These are phyloP conservation scores for Formicarius rufipectus DNA, from an alignment of 2,113 vertebrate species.

Conservation along the genomic window DNA sequence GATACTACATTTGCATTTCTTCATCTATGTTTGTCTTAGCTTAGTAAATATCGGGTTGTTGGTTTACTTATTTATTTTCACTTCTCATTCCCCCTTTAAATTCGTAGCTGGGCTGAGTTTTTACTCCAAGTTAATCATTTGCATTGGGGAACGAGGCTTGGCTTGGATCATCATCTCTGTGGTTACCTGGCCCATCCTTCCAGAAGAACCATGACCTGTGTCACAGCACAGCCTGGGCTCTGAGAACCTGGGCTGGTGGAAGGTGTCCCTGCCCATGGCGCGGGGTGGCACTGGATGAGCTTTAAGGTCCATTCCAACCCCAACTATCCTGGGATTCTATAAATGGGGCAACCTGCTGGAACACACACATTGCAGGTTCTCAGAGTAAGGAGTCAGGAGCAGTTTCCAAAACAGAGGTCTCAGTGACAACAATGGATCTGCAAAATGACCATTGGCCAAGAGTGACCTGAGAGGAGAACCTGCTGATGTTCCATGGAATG, in stretches of 20 bases:
- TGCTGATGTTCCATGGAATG: too few relatives aligned
- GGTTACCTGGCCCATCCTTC: background rate
- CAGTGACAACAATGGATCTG: too few relatives aligned
- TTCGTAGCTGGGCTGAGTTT: background rate
- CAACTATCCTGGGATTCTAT: background rate
- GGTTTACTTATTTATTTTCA: background rate
- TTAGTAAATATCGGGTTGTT: background rate
- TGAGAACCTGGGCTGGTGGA: background rate
- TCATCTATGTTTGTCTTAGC: background rate
- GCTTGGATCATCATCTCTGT: background rate
- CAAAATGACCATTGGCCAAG: too few relatives aligned
- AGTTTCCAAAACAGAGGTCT: too few relatives aligned
- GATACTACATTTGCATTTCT: background rate
- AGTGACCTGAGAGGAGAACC: too few relatives aligned
- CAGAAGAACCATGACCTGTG: background rate
- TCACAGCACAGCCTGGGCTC: background rate
- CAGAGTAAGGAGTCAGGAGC: too few relatives aligned
- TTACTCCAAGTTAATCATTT: background rate
- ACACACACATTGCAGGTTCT: too few relatives aligned
- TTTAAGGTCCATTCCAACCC: background rate
- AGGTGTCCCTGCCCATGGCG: background rate
- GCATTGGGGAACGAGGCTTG: background rate
- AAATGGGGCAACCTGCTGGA: background rate
- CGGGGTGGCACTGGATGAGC: background rate
- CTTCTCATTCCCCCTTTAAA: background rate